Evolutionary conservation across 2,888 invertebrate genomes (phyloP).

Genomic region (Xylota sylvarum): DNA sequence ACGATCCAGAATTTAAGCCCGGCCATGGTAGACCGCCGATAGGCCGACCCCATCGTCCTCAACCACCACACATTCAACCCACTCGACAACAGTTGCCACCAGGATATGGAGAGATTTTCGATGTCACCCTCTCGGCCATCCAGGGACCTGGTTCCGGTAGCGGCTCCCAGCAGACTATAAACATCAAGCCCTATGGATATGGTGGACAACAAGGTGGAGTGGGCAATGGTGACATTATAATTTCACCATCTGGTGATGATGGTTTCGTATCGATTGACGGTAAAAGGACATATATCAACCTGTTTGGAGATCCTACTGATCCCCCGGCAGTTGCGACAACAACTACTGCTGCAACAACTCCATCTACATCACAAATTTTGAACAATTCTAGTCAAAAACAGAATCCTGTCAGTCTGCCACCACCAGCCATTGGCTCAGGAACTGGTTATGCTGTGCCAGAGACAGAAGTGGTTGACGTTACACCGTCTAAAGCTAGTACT

Average conservation of each 20-base stretch:
- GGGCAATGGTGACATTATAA: conserved; percentile 89
- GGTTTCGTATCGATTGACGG: conserved; percentile 97
- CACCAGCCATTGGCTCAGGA: conserved; percentile 83
- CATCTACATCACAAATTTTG: conserved; percentile 81
- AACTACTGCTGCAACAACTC: conserved; percentile 82
- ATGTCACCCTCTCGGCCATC: conserved; percentile 94
- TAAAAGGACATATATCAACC: conserved; percentile 94
- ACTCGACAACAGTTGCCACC: conserved; percentile 85
- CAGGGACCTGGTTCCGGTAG: conserved; percentile 90
- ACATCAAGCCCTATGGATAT: conserved; percentile 84
- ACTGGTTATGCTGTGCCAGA: conserved; percentile 88
- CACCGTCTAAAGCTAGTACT: conserved; percentile 81
- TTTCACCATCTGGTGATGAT: conserved; percentile 91
- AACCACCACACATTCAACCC: conserved; percentile 83
- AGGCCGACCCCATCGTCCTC: conserved; percentile 80
- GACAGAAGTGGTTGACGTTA: conserved; percentile 85
- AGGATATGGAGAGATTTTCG: conserved; percentile 92
- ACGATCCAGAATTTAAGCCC: conserved; percentile 92
- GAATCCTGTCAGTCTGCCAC: conserved; percentile 79
- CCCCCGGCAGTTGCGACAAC: conserved; percentile 83
- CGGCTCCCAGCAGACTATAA: conserved; percentile 84
- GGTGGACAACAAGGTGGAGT: conserved; percentile 82
- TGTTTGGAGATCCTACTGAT: conserved; percentile 89
- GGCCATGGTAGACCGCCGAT: conserved; percentile 83
- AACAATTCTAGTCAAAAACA: conserved; percentile 81